A percentile compares a stretch with the other conserved stretches of the same genome.
These are phyloP conservation scores for Pseudoips prasinana DNA, from an alignment of 2,888 invertebrate species.

Conservation along the genomic window DNA sequence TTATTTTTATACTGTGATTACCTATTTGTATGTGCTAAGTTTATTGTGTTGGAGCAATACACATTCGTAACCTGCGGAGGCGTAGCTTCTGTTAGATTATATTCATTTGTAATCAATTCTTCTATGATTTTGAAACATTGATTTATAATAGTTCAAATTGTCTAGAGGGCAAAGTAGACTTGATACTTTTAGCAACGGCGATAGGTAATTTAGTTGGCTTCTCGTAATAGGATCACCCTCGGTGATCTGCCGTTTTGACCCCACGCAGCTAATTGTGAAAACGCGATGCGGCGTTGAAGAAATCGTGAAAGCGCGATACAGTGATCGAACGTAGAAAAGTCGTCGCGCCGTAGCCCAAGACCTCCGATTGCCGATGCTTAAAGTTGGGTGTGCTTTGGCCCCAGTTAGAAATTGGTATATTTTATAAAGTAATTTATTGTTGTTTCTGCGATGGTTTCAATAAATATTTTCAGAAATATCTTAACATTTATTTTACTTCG, in stretches of 20 bases:
- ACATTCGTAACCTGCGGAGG: conserved; percentile 51
- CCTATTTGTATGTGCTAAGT: conserved; percentile 65
- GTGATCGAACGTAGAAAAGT: too few species aligned
- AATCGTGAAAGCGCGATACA: too few species aligned
- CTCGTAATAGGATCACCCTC: too few species aligned
- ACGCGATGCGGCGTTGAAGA: too few species aligned
- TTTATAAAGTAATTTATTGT: conserved; percentile 66
- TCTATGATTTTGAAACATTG: conserved; percentile 34
- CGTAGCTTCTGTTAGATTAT: conserved; percentile 59
- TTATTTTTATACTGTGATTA: conserved; percentile 81
- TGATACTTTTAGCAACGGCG: too few species aligned
- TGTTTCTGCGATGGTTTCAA: conserved; percentile 72
- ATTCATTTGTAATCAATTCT: conserved; percentile 47
- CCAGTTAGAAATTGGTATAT: conserved; percentile 60
- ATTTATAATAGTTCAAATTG: conserved; percentile 47
- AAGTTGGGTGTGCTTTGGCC: too few species aligned
- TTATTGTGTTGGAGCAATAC: conserved; percentile 55
- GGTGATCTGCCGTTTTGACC: too few species aligned
- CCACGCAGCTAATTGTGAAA: too few species aligned
- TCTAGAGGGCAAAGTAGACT: too few species aligned
- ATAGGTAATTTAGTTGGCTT: too few species aligned
- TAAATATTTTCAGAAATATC: conserved; percentile 55
- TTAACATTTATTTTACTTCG: conserved; percentile 12
- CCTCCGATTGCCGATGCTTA: too few species aligned
- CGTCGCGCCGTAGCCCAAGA: too few species aligned